A percentile compares a stretch with the other conserved stretches of the same genome.
Evolutionary conservation across 2,113 vertebrate species (phyloP).

Genomic region (Condylura cristata): DNA sequence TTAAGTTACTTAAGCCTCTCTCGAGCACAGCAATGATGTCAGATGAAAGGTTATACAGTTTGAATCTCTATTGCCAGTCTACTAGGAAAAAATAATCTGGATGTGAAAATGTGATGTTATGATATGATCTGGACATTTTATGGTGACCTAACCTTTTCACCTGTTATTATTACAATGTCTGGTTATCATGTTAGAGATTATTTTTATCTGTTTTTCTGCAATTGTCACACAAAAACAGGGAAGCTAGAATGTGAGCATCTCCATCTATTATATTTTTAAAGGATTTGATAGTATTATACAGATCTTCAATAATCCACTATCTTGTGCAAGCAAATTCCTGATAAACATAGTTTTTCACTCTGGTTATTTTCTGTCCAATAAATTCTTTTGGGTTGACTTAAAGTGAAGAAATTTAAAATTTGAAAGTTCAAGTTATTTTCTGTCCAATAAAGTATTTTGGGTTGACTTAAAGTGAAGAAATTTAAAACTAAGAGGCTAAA

Average conservation of each 20-base stretch:
- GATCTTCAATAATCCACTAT: neutral
- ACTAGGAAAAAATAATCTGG: slow-evolving; percentile 69
- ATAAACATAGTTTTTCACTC: neutral
- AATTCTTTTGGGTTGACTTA: neutral
- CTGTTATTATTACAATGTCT: slow-evolving; percentile 51
- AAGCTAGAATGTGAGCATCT: neutral
- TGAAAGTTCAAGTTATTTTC: neutral
- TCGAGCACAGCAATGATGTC: slow-evolving; percentile 43
- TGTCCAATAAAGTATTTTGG: neutral
- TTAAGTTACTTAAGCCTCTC: slow-evolving; percentile 75
- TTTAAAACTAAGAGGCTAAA: neutral
- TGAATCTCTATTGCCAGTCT: slow-evolving; percentile 58
- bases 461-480: neutral
- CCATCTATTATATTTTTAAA: neutral
- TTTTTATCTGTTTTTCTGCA: neutral
- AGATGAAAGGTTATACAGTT: slow-evolving; percentile 42
- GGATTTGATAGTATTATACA: neutral
- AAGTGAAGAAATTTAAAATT: neutral
- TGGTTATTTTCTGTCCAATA: neutral
- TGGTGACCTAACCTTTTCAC: slow-evolving; percentile 65
- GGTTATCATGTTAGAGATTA: slow-evolving; percentile 52
- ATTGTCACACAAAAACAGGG: neutral
- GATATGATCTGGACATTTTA: slow-evolving; percentile 68
- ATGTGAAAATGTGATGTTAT: slow-evolving; percentile 63
- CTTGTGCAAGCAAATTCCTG: neutral